A percentile compares a stretch with the other conserved stretches of the same genome.
Evolutionary conservation across 2,888 invertebrate genomes (phyloP).

Genomic region (Himalopsyche japonica): DNA sequence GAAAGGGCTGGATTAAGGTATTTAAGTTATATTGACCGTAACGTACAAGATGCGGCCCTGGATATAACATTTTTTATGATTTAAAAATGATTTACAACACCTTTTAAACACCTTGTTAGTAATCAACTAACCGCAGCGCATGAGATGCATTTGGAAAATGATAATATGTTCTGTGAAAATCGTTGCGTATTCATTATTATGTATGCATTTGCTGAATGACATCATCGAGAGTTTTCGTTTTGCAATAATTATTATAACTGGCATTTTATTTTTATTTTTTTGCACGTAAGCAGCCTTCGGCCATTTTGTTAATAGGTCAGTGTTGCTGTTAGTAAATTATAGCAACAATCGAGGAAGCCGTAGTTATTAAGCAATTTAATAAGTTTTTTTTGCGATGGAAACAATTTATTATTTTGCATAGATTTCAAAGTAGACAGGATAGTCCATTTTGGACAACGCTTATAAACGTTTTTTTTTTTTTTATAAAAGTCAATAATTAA

Average conservation of each 20-base stretch:
- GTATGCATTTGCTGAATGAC: conserved; percentile 2
- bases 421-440: too few relatives aligned
- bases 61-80: too few relatives aligned
- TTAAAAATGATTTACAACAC: neutral
- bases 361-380: neutral
- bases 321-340: neutral
- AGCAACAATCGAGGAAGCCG: neutral
- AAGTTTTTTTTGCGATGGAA: neutral
- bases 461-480: too few relatives aligned
- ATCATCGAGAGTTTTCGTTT: conserved; percentile 6
- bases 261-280: neutral
- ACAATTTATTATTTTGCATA: neutral
- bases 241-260: neutral
- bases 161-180: neutral
- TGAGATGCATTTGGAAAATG: neutral
- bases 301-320: conserved; percentile 13
- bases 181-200: neutral
- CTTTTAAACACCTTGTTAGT: neutral
- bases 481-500: too few relatives aligned
- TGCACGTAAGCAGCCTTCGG: neutral
- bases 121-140: neutral
- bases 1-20: too few relatives aligned
- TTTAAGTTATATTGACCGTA: too few relatives aligned
- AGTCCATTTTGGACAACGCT: neutral
- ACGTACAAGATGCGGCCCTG: too few relatives aligned